Base-by-base conservation (phyloP, 2,113 vertebrate genomes). In the Indicator maculatus region DNA sequence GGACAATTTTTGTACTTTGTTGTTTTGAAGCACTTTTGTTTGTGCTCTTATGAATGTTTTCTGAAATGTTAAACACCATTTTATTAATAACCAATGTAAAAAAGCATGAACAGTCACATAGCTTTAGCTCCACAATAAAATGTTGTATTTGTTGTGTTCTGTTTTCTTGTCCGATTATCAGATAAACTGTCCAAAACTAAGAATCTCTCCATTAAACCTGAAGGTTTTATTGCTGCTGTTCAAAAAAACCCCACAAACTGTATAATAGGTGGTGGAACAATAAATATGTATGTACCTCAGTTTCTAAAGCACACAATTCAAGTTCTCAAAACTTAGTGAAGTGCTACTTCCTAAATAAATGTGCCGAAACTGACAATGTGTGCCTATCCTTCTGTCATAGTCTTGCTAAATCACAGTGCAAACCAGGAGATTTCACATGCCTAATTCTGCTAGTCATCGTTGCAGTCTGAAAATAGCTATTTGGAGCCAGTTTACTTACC, bases 111-210 rank as follows among this genome's bases (percentile, higher is more conserved):
- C 91, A 95, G 75, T 92, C 79, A 89, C 71, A 88, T 90, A 91
- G 86, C 80, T 92, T 97, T 94, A 95, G 91, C 92, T 88, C 83
- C 83, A 88, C 65, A 96, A 96, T 97, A 95, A 97, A 97, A 88
- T 83, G 39, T 95, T 94, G 91, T 2, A 1, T 96, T 96, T 94
- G 91, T 90, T 66, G 66, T 83, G 53, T 90, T 93, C 80, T 86
- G 95, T 92, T 92, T 89, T 83, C 52, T 89, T 73, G 72, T 87
- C 80, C 77, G 53, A 96, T 94, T 94, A 45, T 86, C 87, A 70
- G 73, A 66, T 90, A 56, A 75, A 79, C 73, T 38, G 47, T 84
- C 72, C 63, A 55, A 69, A 81, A 69, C 23, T 11, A 71, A 85
- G 17, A 95, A 56, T 71, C 39, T 95, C 89, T 95, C 88, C 9